Base-by-base conservation (phyloP, 2,113 vertebrate species). In the Chionis minor region DNA sequence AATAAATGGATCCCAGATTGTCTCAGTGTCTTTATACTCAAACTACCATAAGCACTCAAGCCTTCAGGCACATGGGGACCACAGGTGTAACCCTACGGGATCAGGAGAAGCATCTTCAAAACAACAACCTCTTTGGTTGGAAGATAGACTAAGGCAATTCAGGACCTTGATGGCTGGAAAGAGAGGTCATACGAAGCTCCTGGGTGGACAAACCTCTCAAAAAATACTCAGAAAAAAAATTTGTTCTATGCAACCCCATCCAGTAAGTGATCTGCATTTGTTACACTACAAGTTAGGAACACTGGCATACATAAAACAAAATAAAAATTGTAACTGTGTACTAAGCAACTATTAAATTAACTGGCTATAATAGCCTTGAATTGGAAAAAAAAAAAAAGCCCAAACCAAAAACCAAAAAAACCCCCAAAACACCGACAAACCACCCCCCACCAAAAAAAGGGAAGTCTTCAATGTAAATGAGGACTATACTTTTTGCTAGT, bases 321-420 rank as follows among this genome's bases (percentile, higher is more conserved):
- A 12, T 20, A 27, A 20, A 49, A 40, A 21, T 12, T 42, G 9
- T 35, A 45, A 24, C 32, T 0, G 0, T 14, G 3, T 42, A 27
- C 14, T 27, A 74, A 75, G 30, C 23, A 62, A 63, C 3, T 27
- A 52, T 7, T 24, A 45, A 33, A 22, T 61, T 70, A 38, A 32
- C n/a, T 74, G 47, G 26, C 23, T 6, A 30, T 15, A 45, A 35
- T 14, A 80, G 11, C 17, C 45, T 81, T 56, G 21, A 94, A 61
- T 32, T 70, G 17, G 13, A 14, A 1, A 16, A 56, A 45, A 32
- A 61, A 65, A 17, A 28, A 14, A 27, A 4, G 9, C 14, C 38
- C 38, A 30, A 15, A 27, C 1, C 5, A 14, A 59, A 16, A 12
- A 61, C 59, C 42, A 44, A 44, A 85, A 32, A 3, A 45, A n/a